phyloP scores from a whole-genome alignment of 2,113 vertebrate species.

The Clinocottus analis region DNA sequence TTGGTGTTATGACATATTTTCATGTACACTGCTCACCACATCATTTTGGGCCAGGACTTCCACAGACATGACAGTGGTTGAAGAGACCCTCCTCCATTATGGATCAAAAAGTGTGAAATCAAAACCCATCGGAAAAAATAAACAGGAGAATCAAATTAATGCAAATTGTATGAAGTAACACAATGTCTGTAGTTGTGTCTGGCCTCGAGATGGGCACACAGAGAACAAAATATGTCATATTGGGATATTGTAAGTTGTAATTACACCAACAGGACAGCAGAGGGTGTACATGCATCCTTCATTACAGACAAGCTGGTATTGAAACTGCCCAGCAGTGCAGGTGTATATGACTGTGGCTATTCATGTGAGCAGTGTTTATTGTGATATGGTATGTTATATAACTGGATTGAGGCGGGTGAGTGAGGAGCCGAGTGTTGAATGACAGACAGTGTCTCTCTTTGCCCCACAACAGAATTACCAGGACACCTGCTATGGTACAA shows the following conservation, averaged over 20 bases:
- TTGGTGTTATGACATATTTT: conserved; percentile 6
- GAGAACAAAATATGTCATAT: background rate
- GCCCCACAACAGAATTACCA: conserved; percentile 40
- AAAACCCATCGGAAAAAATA: background rate
- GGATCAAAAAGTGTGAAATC: background rate
- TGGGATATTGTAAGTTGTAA: conserved; percentile 11
- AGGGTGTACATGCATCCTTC: conserved; percentile 23
- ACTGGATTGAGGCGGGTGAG: conserved; percentile 36
- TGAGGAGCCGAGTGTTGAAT: conserved; percentile 30
- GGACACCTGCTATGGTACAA: conserved; percentile 68
- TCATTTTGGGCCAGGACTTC: background rate
- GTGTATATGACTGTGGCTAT: conserved; percentile 6
- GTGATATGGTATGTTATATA: conserved; percentile 51
- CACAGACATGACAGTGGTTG: background rate
- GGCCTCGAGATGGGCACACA: background rate
- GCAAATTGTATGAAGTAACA: background rate
- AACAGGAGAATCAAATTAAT: background rate
- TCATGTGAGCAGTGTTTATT: conserved; percentile 37
- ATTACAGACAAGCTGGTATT: background rate
- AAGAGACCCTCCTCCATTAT: background rate
- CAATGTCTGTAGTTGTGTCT: background rate
- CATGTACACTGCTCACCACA: background rate
- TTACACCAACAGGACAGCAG: conserved; percentile 47
- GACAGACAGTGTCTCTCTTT: conserved; percentile 33
- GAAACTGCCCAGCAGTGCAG: conserved; percentile 5